A percentile compares a stretch with the other conserved stretches of the same genome.
Conservation (phyloP, 1,140 invertebrate species). For the Dryas iulia region DNA sequence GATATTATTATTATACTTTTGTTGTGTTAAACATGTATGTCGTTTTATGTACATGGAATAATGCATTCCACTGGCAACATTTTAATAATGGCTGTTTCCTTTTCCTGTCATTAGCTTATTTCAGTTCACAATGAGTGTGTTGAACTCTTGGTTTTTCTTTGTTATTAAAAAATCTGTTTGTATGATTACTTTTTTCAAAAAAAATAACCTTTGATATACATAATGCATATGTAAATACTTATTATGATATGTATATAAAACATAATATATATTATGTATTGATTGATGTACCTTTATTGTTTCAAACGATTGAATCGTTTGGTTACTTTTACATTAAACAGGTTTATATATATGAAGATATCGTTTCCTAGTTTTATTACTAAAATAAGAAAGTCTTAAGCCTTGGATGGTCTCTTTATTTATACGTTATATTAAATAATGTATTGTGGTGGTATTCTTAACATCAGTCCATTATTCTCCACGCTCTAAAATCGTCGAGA, state of each 20-base stretch:
- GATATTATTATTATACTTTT: not conserved
- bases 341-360: not conserved
- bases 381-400: not conserved
- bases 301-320: too few species aligned
- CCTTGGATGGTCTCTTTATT: not conserved
- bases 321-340: not conserved
- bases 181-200: not conserved
- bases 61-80: slow-evolving; percentile 25
- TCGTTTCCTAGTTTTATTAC: not conserved
- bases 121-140: slow-evolving; percentile 18
- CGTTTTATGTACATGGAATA: not conserved
- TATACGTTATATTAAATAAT: not conserved
- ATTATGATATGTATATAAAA: too few species aligned
- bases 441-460: not conserved
- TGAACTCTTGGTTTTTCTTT: slow-evolving; percentile 19
- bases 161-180: not conserved
- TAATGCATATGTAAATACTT: too few species aligned
- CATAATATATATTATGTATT: too few species aligned
- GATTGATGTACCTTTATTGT: too few species aligned
- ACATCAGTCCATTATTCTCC: not conserved
- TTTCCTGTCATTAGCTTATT: slow-evolving; percentile 34
- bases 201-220: too few species aligned
- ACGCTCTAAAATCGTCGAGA: not conserved
- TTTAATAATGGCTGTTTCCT: slow-evolving; percentile 20
- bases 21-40: too few species aligned